Conservation (phyloP, 2,113 vertebrate genomes). For the Rafetus swinhoei region DNA sequence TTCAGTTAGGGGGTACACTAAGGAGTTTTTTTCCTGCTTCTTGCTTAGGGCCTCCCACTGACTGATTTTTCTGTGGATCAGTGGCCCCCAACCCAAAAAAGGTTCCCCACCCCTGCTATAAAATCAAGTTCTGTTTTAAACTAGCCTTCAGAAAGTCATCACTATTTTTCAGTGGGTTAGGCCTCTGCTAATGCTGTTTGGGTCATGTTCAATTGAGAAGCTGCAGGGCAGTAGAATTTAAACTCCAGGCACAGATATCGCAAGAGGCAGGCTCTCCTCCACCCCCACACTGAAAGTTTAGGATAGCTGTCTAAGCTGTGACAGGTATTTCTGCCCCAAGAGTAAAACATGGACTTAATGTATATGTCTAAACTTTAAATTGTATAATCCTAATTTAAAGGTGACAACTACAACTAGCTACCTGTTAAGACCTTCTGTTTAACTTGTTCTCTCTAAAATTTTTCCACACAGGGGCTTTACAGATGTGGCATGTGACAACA, state of each 20-base stretch:
- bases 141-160: background rate
- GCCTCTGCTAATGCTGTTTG: background rate
- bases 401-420: background rate
- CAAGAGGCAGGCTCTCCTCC: background rate
- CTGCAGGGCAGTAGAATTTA: background rate
- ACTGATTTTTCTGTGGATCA: too few relatives aligned
- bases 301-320: background rate
- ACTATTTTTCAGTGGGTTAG: background rate
- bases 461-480: constrained; percentile 35
- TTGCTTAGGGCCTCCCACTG: too few relatives aligned
- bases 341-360: background rate
- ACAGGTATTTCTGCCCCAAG: background rate
- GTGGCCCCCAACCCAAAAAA: too few relatives aligned
- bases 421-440: too few relatives aligned
- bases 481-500: constrained; percentile 11
- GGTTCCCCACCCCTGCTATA: background rate
- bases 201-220: background rate
- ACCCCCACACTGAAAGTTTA: background rate
- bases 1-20: too few relatives aligned
- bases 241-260: background rate
- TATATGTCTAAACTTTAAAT: background rate
- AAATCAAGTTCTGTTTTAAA: background rate
- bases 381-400: background rate
- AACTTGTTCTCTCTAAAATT: background rate
- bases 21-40: too few relatives aligned